Conservation (phyloP, 23 tunicate genomes). For the Halocynthia roretzi region DNA sequence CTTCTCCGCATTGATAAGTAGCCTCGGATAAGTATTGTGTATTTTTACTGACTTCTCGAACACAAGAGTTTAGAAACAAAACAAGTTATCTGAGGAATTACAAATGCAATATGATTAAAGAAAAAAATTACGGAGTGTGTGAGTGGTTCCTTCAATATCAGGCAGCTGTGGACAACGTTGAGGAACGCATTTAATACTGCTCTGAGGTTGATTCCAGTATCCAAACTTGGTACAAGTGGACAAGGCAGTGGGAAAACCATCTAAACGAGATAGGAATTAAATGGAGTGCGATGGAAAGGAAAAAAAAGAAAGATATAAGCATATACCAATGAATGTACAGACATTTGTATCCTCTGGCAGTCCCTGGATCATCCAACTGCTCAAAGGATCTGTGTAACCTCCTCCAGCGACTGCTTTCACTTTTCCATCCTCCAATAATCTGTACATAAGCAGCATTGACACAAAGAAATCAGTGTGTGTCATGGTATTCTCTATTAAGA, state of each 20-base stretch:
- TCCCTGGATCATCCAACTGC: conserved; percentile 18
- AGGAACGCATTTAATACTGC: conserved; percentile 15
- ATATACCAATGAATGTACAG: conserved; percentile 24
- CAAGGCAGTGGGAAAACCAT: conserved; percentile 13
- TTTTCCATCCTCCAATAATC: neutral
- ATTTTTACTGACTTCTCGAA: no score
- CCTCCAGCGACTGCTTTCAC: conserved; percentile 16
- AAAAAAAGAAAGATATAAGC: neutral
- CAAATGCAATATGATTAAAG: no score
- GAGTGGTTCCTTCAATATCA: conserved; percentile 19
- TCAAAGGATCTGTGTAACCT: neutral
- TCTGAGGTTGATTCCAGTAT: conserved; percentile 33
- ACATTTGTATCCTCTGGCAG: conserved; percentile 3
- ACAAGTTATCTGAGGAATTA: no score
- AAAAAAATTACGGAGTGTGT: conserved; percentile 14
- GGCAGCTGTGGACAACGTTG: conserved; percentile 32
- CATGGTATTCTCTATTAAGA: no score
- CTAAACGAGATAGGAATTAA: conserved; percentile 7
- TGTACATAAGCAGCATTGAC: neutral
- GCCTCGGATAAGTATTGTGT: conserved; percentile 1
- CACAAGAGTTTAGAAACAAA: no score
- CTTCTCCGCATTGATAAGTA: conserved; percentile 42
- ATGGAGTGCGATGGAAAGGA: neutral
- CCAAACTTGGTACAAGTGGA: conserved; percentile 39
- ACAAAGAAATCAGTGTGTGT: no score